Percentiles rank a stretch among this genome's conserved stretches.
Evolutionary conservation across 2,797 vertebrate genomes (phyloP).

Genomic region (Syngnathus acus): DNA sequence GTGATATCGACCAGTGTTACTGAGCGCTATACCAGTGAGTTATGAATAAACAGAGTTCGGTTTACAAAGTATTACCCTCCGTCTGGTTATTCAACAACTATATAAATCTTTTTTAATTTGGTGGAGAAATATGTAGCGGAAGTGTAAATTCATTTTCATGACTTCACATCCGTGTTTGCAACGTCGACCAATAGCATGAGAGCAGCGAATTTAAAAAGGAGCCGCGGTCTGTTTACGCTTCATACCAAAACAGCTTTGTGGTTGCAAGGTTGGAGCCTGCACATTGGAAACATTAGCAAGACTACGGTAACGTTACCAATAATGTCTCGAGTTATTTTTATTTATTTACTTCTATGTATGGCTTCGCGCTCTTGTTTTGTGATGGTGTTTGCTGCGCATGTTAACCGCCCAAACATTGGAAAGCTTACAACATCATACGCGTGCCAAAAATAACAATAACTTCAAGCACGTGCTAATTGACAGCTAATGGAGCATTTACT

Average conservation of each 20-base stretch:
- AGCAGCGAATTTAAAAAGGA: constrained; percentile 50
- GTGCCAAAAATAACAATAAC: not conserved
- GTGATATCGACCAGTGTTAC: too few relatives aligned
- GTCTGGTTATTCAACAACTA: too few relatives aligned
- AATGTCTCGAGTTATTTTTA: not conserved
- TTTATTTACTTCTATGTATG: not conserved
- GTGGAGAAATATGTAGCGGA: not conserved
- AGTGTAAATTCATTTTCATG: not conserved
- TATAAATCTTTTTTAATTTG: not conserved
- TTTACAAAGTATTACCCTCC: too few relatives aligned
- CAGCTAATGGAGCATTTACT: not conserved
- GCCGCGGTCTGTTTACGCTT: not conserved
- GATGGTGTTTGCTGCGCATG: not conserved
- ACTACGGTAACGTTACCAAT: not conserved
- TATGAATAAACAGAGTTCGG: too few relatives aligned
- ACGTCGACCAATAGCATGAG: constrained; percentile 40
- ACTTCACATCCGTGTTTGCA: constrained; percentile 13
- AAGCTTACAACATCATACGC: not conserved
- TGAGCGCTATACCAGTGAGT: too few relatives aligned
- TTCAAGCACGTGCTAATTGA: not conserved
- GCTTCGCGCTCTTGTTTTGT: not conserved
- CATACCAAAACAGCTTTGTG: not conserved
- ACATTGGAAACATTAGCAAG: not conserved
- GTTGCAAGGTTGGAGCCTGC: too few relatives aligned
- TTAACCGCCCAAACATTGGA: not conserved